Evolutionary conservation across 2,888 invertebrate genomes (phyloP).

Genomic region (Candidula unifasciata): DNA sequence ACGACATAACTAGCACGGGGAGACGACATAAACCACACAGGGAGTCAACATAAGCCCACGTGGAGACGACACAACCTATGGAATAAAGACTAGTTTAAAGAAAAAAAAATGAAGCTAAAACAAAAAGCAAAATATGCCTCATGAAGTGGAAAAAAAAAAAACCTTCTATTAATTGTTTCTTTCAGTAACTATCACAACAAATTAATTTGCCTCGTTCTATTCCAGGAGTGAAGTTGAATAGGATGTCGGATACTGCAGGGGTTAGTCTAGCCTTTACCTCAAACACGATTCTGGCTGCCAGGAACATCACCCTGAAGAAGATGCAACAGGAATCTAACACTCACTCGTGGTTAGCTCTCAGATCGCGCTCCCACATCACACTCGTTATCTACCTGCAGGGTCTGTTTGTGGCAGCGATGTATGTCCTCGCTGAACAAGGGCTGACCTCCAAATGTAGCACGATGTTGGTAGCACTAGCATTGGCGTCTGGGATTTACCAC

Average conservation of each 20-base stretch:
- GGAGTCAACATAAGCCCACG: no score
- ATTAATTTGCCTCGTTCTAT: no score
- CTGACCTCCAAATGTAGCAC: background rate
- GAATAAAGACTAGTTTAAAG: no score
- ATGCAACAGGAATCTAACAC: background rate
- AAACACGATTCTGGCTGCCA: constrained; percentile 55
- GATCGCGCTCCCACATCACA: background rate
- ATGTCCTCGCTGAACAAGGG: background rate
- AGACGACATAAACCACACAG: no score
- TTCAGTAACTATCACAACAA: no score
- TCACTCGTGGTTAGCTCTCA: background rate
- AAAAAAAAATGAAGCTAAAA: no score
- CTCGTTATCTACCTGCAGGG: background rate
- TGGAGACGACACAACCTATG: no score
- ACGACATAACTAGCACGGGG: no score
- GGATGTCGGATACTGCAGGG: background rate
- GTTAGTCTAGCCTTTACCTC: constrained; percentile 55
- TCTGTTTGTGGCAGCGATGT: background rate
- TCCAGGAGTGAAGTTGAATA: no score
- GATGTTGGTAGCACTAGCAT: background rate
- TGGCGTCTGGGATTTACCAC: constrained; percentile 56
- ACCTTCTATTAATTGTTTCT: no score
- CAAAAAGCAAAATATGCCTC: no score
- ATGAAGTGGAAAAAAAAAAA: no score
- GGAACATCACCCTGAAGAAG: constrained; percentile 58